Evolutionary conservation across 2,888 invertebrate genomes (phyloP), one percentile per base, ranked within the genome.

Genomic region (Polyommatus icarus): DNA sequence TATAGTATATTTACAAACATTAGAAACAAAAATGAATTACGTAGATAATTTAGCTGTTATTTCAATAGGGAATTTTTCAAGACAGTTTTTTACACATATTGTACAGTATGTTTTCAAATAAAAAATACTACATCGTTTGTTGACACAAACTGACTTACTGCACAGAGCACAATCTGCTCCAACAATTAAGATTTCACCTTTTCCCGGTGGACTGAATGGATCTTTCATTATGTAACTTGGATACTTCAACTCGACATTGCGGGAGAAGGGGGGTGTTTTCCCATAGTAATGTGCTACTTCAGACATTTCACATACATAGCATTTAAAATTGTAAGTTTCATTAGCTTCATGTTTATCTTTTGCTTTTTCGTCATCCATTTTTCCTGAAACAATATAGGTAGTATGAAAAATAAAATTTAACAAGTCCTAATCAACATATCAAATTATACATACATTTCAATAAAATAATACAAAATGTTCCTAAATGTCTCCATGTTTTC

Each of bases 151-250:
- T 80, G 94, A 83, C 84, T 95, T 95, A 3, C 92, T 88, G 90
- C 98, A 98, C 29, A 93, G 84, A 36, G 92, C 89, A 89, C 98
- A 98, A 85, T 97, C 96, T 15, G 96, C 94, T 2, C 98, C 98
- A 24, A 98, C 85, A 4, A 97, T 94, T 80, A 98, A 90, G 84
- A 96, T 96, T 88, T 98, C 97, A n/a, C 96, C 96, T 86, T 95
- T 96, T 78, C 96, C 96, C 7, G 96, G 96, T 1, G 96, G 95
- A 83, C 96, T 95, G 86, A 98, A 98, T 0, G 98, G 98, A 90
- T 98, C 98, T 85, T 96, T 97, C 95, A 97, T 96, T 0, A 98
- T 89, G 88, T 96, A 98, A 80, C 96, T 96, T 54, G 97, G 95
- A 86, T 97, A 97, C 82, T 95, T 91, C 78, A 98, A 95, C 57